Conservation (phyloP, 2,888 invertebrate genomes). For the Sinotaia quadrata region DNA sequence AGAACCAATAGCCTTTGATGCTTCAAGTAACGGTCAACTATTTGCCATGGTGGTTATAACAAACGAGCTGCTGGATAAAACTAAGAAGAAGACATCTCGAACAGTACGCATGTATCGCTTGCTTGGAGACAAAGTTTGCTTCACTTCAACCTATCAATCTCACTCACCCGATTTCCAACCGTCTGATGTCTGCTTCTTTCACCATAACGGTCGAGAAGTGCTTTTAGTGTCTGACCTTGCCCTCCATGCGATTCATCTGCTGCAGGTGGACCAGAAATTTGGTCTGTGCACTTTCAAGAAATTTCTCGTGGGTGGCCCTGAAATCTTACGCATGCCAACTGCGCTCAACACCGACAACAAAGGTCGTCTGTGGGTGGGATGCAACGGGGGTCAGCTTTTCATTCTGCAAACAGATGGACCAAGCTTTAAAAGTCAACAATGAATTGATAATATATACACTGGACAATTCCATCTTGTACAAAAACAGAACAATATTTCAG, state of each 20-base stretch:
- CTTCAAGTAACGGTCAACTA: neutral
- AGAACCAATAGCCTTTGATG: neutral
- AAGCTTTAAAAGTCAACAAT: too few relatives aligned
- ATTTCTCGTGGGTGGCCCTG: constrained; percentile 6
- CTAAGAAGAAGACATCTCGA: neutral
- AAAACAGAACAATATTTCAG: too few relatives aligned
- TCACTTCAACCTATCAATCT: too few relatives aligned
- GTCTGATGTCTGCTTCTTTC: constrained; percentile 22
- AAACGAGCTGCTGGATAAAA: neutral
- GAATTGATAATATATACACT: too few relatives aligned
- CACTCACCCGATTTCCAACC: neutral
- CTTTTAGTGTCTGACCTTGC: constrained; percentile 11
- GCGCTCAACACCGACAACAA: constrained; percentile 19
- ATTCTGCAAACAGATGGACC: too few relatives aligned
- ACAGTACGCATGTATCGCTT: neutral
- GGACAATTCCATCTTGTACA: too few relatives aligned
- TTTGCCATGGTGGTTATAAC: too few relatives aligned
- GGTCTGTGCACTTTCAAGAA: constrained; percentile 5
- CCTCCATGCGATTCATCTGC: neutral
- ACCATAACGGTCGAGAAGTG: neutral
- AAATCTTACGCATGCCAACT: neutral
- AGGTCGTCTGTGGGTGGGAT: constrained; percentile 14
- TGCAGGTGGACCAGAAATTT: neutral
- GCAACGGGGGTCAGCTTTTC: constrained; percentile 15
- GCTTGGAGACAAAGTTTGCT: too few relatives aligned